A percentile compares a stretch with the other conserved stretches of the same genome.
Evolutionary conservation across 1,140 invertebrate genomes (phyloP).

Genomic region (Drosophila kohkoa): DNA sequence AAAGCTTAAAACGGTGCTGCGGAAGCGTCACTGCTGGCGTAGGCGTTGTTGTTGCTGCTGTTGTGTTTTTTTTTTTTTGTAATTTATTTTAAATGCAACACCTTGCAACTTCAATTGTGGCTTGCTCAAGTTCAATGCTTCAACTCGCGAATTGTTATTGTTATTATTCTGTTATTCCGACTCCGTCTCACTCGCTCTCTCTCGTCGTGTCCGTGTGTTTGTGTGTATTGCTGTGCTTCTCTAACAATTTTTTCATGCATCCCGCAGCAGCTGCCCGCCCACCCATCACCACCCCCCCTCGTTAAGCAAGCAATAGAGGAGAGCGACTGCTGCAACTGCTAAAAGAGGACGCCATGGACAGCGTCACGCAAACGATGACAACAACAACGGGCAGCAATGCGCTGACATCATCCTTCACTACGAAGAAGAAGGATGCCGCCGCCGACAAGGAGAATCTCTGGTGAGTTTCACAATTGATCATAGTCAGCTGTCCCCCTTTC

Average conservation of each 20-base stretch:
- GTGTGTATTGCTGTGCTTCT: constrained; percentile 7
- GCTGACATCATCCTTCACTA: constrained; percentile 84
- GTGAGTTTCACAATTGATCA: constrained; percentile 56
- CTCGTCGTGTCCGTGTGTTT: constrained; percentile 12
- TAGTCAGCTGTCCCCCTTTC: constrained; percentile 47
- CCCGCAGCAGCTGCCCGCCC: constrained; percentile 41
- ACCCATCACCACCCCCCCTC: constrained; percentile 4
- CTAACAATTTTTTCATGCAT: constrained; percentile 34
- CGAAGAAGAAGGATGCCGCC: constrained; percentile 78
- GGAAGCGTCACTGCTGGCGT: constrained; percentile 36
- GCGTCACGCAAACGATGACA: constrained; percentile 72
- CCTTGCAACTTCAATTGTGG: constrained; percentile 55
- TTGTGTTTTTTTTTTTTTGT: too few relatives aligned
- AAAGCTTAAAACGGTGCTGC: constrained; percentile 25
- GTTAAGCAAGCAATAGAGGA: too few relatives aligned
- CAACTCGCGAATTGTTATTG: constrained; percentile 20
- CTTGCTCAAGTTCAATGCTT: constrained; percentile 28
- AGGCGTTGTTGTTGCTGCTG: constrained; percentile 10
- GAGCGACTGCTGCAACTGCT: constrained; percentile 36
- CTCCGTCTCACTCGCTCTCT: neutral
- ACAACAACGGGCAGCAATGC: constrained; percentile 72
- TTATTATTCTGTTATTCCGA: constrained; percentile 23
- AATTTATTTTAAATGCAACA: constrained; percentile 26
- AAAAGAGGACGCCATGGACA: constrained; percentile 73
- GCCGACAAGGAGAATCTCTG: constrained; percentile 81